Evolutionary conservation across 2,113 vertebrate genomes (phyloP), one percentile per base, ranked within the genome.

Genomic region (Anseranas semipalmata): DNA sequence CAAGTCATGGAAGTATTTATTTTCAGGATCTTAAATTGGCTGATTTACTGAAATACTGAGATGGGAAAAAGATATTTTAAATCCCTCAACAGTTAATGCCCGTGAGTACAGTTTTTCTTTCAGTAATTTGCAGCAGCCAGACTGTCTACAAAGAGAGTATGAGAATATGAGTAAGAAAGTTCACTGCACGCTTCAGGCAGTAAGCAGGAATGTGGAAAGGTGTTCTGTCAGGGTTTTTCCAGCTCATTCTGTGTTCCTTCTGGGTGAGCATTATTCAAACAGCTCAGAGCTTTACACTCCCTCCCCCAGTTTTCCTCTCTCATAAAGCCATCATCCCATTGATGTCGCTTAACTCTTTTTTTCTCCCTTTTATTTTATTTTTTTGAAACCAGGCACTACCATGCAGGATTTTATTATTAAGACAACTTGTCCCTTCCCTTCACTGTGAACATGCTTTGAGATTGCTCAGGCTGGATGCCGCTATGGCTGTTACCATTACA

Each of bases 171-270:
- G 46, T 19, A 30, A 82, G 59, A 19, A 60, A 92, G 55, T 8
- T n/a, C 25, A 3, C 28, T 20, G n/a, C 0, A 1, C 7, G 33
- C 85, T 70, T 15, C n/a, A 77, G 68, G 72, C 83, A 59, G 46
- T 0, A 4, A 37, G 70, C 6, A 1, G 70, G 30, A 86, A 17
- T 0, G 8, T 4, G 20, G 33, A 39, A 20, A 35, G 30, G 6
- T 27, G 39, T 25, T 88, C 22, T 17, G 48, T 24, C 63, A 39
- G 22, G 35, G 60, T 24, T 37, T 70, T 63, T 27, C 18, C 46
- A 30, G 48, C 71, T 41, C 7, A 3, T 56, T 30, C 35, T 12
- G 10, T 12, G 28, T 52, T 43, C 46, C 48, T 70, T 70, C 46
- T 58, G 82, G 10, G 1, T 52, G 55, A 81, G 37, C 70, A 3